phyloP scores from a whole-genome alignment of 2,113 vertebrate genomes.

The Ranitomeya variabilis region DNA sequence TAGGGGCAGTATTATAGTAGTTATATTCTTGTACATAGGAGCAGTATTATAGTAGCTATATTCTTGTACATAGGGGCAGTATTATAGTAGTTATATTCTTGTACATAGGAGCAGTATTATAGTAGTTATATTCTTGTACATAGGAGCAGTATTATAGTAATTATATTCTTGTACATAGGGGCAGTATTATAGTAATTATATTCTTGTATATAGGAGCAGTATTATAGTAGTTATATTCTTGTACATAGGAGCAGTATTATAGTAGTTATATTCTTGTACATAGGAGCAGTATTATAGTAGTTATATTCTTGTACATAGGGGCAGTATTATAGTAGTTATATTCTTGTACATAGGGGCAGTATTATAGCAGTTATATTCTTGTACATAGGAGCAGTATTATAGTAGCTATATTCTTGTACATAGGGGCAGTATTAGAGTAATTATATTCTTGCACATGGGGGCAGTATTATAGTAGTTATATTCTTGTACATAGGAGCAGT shows the following conservation, averaged over 20 bases:
- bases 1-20: background rate
- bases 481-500: slow-evolving; percentile 2
- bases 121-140: background rate
- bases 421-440: slow-evolving; percentile 5
- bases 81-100: background rate
- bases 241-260: background rate
- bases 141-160: background rate
- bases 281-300: slow-evolving; percentile 11
- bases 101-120: background rate
- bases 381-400: slow-evolving; percentile 8
- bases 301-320: background rate
- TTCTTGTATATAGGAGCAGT: background rate
- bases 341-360: background rate
- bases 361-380: background rate
- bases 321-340: background rate
- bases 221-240: slow-evolving; percentile 12
- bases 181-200: background rate
- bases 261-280: slow-evolving; percentile 8
- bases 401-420: slow-evolving; percentile 4
- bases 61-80: background rate
- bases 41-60: background rate
- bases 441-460: background rate
- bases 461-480: slow-evolving; percentile 20
- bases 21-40: background rate
- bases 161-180: background rate